phyloP scores from a whole-genome alignment of 2,797 vertebrate species.

The Echiichthys vipera region DNA sequence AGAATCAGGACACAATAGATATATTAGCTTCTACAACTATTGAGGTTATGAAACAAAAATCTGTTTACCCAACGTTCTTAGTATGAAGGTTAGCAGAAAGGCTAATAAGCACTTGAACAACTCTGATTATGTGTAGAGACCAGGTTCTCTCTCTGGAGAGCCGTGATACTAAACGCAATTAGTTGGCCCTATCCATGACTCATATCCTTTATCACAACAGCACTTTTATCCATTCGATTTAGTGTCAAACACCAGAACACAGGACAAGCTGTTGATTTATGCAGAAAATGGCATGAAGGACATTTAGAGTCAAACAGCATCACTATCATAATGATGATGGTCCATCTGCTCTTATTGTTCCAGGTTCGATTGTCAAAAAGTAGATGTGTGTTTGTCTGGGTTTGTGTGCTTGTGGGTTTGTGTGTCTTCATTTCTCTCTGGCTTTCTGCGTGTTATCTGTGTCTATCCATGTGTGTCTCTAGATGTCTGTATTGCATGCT shows the following conservation, averaged over 20 bases:
- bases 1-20: no score
- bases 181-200: slow-evolving; percentile 58
- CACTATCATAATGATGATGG: slow-evolving; percentile 52
- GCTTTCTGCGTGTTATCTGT: slow-evolving; percentile 38
- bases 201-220: slow-evolving; percentile 56
- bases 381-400: background rate
- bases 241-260: slow-evolving; percentile 46
- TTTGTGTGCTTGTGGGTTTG: slow-evolving; percentile 4
- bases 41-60: no score
- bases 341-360: slow-evolving; percentile 60
- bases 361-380: slow-evolving; percentile 27
- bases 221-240: slow-evolving; percentile 50
- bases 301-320: slow-evolving; percentile 48
- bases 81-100: slow-evolving; percentile 33
- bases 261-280: slow-evolving; percentile 43
- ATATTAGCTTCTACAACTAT: no score
- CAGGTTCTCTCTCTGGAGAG: slow-evolving; percentile 29
- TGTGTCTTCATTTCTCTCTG: background rate
- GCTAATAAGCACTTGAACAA: slow-evolving; percentile 41
- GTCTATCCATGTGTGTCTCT: slow-evolving; percentile 31
- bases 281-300: slow-evolving; percentile 47
- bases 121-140: slow-evolving; percentile 37
- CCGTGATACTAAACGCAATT: slow-evolving; percentile 66
- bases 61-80: no score
- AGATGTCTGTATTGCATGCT: slow-evolving; percentile 3